These are phyloP conservation scores for Chlorodrepanis virens DNA, from an alignment of 2,113 vertebrate species.

Conservation along the genomic window DNA sequence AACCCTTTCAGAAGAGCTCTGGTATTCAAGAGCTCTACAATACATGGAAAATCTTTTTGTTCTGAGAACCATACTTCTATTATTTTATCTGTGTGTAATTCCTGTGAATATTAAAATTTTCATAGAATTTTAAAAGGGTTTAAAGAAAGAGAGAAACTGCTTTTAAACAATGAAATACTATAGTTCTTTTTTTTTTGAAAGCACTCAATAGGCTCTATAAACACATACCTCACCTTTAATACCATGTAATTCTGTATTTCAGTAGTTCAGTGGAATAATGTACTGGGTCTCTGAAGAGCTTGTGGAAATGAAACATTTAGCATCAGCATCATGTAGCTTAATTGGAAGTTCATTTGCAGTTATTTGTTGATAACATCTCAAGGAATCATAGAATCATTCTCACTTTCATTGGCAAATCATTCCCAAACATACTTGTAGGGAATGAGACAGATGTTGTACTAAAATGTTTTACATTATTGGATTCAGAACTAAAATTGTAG, in stretches of 20 bases:
- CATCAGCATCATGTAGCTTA: background rate
- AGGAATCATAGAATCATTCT: background rate
- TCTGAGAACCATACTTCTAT: background rate
- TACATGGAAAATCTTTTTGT: slow-evolving; percentile 1
- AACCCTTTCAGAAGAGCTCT: background rate
- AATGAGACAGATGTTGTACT: background rate
- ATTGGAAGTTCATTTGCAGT: background rate
- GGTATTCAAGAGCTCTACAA: background rate
- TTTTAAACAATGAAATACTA: background rate
- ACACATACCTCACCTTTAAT: background rate
- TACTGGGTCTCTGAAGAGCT: background rate
- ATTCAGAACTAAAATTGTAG: background rate
- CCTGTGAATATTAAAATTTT: background rate
- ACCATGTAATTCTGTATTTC: background rate
- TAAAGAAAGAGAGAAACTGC: background rate
- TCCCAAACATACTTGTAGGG: background rate
- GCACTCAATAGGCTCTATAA: background rate
- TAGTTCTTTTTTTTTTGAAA: background rate
- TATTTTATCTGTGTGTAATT: slow-evolving; percentile 10
- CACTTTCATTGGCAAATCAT: background rate
- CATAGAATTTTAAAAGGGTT: background rate
- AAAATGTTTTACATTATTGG: background rate
- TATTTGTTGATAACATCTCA: background rate
- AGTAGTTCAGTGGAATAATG: background rate
- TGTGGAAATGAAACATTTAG: slow-evolving; percentile 8